Conservation (phyloP, 2,888 invertebrate genomes). For the Holacanthella duospinosa region DNA sequence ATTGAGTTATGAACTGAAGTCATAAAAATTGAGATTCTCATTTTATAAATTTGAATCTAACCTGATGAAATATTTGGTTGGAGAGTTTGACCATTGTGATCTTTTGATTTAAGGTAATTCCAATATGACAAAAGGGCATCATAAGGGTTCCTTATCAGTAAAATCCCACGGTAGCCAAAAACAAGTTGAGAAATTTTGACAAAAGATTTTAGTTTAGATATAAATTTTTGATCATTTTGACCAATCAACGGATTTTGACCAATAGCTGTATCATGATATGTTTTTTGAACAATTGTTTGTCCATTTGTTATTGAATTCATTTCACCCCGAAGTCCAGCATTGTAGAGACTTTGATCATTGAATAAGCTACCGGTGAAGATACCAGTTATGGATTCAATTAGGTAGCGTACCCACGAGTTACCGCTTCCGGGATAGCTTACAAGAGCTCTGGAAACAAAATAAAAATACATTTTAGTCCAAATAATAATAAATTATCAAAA, state of each 20-base stretch:
- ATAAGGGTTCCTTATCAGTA: slow-evolving; percentile 41
- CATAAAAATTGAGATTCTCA: too few species aligned
- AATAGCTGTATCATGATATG: slow-evolving; percentile 36
- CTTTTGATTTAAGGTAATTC: slow-evolving; percentile 39
- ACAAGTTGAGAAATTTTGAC: slow-evolving; percentile 30
- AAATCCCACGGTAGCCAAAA: slow-evolving; percentile 38
- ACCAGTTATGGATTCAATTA: slow-evolving; percentile 40
- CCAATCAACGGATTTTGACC: not conserved
- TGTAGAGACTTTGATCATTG: slow-evolving; percentile 37
- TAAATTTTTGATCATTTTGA: too few species aligned
- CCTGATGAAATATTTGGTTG: not conserved
- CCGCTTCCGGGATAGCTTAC: slow-evolving; percentile 40
- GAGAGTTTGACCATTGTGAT: slow-evolving; percentile 38
- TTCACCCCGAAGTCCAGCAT: slow-evolving; percentile 39
- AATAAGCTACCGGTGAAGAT: slow-evolving; percentile 41
- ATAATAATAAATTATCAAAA: too few species aligned
- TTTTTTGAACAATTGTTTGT: slow-evolving; percentile 41
- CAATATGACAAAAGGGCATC: slow-evolving; percentile 40
- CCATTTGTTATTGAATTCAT: slow-evolving; percentile 38
- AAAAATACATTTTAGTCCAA: too few species aligned
- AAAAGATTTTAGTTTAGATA: slow-evolving; percentile 19
- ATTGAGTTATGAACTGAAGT: too few species aligned
- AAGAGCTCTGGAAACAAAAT: slow-evolving; percentile 34
- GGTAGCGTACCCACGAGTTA: slow-evolving; percentile 41
- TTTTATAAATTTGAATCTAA: too few species aligned